Evolutionary conservation across 2,888 invertebrate species (phyloP).

Genomic region (Eutolmus rufibarbis): DNA sequence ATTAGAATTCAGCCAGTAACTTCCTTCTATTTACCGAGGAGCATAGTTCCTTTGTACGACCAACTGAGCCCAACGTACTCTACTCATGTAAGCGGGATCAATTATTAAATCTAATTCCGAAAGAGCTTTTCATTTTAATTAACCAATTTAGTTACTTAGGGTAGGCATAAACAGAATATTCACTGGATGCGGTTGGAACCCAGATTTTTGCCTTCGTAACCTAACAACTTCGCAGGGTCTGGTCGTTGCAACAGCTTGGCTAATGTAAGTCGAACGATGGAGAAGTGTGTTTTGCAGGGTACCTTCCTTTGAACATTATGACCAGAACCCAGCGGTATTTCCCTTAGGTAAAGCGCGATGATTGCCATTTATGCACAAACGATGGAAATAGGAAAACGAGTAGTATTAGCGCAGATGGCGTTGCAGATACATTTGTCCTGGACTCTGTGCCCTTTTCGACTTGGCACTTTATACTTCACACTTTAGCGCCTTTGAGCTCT

Average conservation of each 20-base stretch:
- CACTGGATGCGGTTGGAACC: background rate
- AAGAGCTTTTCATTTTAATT: constrained; percentile 22
- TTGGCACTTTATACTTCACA: background rate
- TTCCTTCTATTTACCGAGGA: background rate
- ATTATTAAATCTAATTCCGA: constrained; percentile 12
- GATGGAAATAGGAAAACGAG: background rate
- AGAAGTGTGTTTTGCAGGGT: background rate
- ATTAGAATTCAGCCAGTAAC: background rate
- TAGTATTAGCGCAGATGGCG: background rate
- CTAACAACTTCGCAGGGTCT: background rate
- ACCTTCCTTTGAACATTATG: background rate
- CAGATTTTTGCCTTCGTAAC: background rate
- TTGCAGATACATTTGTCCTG: background rate
- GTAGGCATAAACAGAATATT: background rate
- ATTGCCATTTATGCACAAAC: background rate
- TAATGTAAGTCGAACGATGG: background rate
- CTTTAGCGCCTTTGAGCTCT: background rate
- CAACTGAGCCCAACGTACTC: background rate
- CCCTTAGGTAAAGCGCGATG: background rate
- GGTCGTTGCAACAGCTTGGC: background rate
- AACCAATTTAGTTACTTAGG: background rate
- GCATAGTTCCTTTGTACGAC: background rate
- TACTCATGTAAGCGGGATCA: background rate
- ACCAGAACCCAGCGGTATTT: background rate
- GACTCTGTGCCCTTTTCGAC: background rate